Base-by-base conservation (phyloP, 2,888 invertebrate genomes). In the Hedychridium roseum region DNA sequence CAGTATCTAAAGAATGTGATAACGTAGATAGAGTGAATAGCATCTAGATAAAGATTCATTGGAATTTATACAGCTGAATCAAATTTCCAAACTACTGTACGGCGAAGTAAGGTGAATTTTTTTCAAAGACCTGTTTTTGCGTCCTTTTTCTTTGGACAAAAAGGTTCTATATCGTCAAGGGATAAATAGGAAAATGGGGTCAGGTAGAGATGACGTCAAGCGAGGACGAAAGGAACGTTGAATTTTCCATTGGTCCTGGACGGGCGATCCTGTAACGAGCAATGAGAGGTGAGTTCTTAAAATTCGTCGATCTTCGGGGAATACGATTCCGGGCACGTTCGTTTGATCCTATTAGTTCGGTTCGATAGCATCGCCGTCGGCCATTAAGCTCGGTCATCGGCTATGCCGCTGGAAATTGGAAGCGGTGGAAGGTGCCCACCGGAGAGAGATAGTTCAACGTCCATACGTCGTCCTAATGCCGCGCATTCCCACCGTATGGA, bases 391-490 rank as follows among this genome's bases (percentile, higher is more conserved):
- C 44, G 16, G 36, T 34, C 36, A 17, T 44, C 43, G 47, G 6
- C 45, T 23, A 15, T 50, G 50, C 44, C 45, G 26, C 53, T 43
- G n/a, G 53, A 54, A 59, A 59, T 59, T 56, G 60, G 56, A 60
- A 59, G 36, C 35, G 43, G 34, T 26, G 43, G 43, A 53, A 46
- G 50, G 40, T 44, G 32, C 26, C 41, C 43, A 30, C 49, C n/a
- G n/a, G 41, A 37, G 30, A 44, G 38, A 48, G 34, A 21, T 39
- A 34, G 44, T 32, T 58, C 45, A 27, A 43, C 42, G 40, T 40
- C 16, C 31, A 27, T 32, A 38, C 18, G 5, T 11, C 12, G 34
- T 23, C 31, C 18, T 15, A 27, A 11, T 18, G 17, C 45, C 43
- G 20, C 31, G 11, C 20, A 30, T 31, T 44, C 38, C 43, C 27